These are phyloP conservation scores for Catostylus mosaicus DNA, from an alignment of 30 jellyfish, hydroid and myxozoan species.

Conservation along the genomic window DNA sequence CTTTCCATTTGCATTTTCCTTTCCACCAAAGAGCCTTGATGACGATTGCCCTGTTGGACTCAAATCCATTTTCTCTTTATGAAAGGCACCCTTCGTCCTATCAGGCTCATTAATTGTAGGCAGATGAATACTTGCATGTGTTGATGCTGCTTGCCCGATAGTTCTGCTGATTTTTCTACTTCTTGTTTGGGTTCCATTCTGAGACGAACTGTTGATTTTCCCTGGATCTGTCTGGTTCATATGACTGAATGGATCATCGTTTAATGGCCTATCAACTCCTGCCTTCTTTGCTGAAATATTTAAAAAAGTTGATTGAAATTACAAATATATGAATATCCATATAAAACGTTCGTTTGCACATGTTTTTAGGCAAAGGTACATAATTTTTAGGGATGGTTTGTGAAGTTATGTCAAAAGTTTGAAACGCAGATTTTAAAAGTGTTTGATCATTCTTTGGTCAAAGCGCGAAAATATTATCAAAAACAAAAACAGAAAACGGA, in stretches of 20 bases:
- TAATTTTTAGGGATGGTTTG: too few relatives aligned
- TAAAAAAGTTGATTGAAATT: too few relatives aligned
- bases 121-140: not conserved
- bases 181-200: not conserved
- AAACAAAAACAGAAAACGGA: not conserved
- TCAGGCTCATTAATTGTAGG: constrained; percentile 24
- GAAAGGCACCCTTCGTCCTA: not conserved
- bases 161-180: constrained; percentile 15
- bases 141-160: not conserved
- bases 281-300: constrained; percentile 15
- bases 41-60: not conserved
- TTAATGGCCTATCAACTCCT: constrained; percentile 10
- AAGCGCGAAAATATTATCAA: too few relatives aligned
- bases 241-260: not conserved
- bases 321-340: not conserved
- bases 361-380: too few relatives aligned
- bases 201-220: not conserved
- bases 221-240: not conserved
- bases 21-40: not conserved
- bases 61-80: not conserved
- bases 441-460: too few relatives aligned
- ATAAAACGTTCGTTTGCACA: not conserved
- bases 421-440: too few relatives aligned
- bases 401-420: too few relatives aligned
- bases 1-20: not conserved